Conservation (phyloP, 2,797 vertebrate genomes). For the Lagorchestes hirsutus region DNA sequence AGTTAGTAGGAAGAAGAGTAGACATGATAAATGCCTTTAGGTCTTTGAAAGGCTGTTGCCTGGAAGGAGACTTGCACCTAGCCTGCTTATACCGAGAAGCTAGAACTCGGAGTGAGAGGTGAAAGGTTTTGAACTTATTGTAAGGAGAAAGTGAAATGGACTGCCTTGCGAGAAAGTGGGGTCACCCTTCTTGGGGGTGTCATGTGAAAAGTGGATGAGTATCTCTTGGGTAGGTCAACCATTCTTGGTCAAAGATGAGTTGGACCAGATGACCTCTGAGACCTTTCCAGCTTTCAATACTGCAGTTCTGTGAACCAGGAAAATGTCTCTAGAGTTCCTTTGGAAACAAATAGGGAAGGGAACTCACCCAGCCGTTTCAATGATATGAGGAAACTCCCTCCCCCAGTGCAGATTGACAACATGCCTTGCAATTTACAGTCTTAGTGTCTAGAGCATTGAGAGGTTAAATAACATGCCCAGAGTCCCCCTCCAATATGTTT, state of each 20-base stretch:
- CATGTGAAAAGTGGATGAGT: not conserved
- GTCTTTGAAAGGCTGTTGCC: not conserved
- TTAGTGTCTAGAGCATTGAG: not conserved
- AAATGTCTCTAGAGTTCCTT: not conserved
- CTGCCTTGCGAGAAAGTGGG: not conserved
- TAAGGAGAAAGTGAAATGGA: not conserved
- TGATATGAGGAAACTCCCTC: not conserved
- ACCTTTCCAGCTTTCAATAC: not conserved
- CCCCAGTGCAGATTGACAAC: not conserved
- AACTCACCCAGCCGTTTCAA: not conserved
- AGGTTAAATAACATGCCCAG: not conserved
- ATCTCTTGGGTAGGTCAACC: not conserved
- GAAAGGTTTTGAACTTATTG: not conserved
- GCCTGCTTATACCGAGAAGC: not conserved
- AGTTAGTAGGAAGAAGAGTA: not conserved
- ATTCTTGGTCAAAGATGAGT: not conserved
- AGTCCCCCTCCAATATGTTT: not conserved
- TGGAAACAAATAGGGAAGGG: not conserved
- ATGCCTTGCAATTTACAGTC: not conserved
- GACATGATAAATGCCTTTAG: not conserved
- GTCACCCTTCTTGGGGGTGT: not conserved
- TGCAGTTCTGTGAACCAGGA: not conserved
- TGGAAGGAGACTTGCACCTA: not conserved
- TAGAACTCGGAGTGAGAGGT: not conserved
- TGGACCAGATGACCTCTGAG: not conserved